Evolutionary conservation across 2,888 invertebrate species (phyloP), one percentile per base, ranked within the genome.

Genomic region (Drosophila aldrichi): DNA sequence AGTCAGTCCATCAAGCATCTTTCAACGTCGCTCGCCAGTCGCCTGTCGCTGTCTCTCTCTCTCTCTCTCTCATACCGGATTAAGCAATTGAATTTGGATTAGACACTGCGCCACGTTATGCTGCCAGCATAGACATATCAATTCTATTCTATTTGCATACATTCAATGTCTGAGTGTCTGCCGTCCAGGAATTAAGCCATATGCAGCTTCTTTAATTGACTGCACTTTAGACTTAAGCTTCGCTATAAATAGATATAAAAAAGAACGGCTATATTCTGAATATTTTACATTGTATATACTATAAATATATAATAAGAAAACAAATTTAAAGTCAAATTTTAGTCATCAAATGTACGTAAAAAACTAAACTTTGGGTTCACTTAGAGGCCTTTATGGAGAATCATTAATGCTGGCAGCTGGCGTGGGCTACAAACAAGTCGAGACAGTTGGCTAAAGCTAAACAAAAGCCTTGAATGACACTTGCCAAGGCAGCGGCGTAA

Each of bases 51-150:
- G n/a, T n/a, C n/a, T n/a, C n/a, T n/a, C n/a, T n/a, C n/a, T n/a
- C n/a, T 75, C 74, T 66, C 77, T 79, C 77, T 79, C 77, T 79
- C 80, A 77, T 62, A 70, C 66, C 62, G 84, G 75, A 79, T 88
- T 85, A 77, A 87, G 77, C 84, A 87, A 81, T 83, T 72, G 81
- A 83, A 81, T 79, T 77, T 75, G 77, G 83, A 86, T 86, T 84
- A 81, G 43, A 51, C 43, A 67, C 18, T 29, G 20, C 16, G 32
- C 29, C 38, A 38, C 41, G 36, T 3, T 29, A 32, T 32, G 29
- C 14, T n/a, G 5, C 5, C 22, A 18, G n/a, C 16, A 38, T 8
- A 34, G 10, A 34, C 34, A 36, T 25, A 65, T 43, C 43, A 12
- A 20, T n/a, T 22, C 20, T 2, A 2, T 34, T 62, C 62, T 66